Evolutionary conservation across 2,113 vertebrate genomes (phyloP).

Genomic region (Notarius lentiginosus): DNA sequence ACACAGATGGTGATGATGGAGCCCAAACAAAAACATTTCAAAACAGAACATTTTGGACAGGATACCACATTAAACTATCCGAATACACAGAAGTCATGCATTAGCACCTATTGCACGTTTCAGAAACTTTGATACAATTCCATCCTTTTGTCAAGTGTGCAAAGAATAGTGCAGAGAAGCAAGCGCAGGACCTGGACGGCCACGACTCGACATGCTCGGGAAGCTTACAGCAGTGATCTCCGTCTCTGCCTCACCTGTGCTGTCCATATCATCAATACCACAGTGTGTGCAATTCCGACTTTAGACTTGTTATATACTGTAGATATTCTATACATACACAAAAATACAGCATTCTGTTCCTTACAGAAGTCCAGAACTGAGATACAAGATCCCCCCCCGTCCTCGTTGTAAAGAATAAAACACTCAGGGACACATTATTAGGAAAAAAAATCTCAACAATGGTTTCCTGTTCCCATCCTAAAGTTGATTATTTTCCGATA

Average conservation of each 20-base stretch:
- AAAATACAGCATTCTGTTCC: conserved; percentile 29
- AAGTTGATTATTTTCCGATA: not conserved
- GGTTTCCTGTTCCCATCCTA: not conserved
- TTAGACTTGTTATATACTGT: conserved; percentile 16
- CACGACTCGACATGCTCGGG: conserved; percentile 13
- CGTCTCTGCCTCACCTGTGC: not conserved
- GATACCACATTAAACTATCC: conserved; percentile 48
- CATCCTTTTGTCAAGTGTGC: conserved; percentile 2
- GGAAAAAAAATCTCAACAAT: not conserved
- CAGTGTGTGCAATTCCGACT: conserved; percentile 32
- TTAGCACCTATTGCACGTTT: conserved; percentile 62
- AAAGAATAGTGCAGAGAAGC: conserved; percentile 33
- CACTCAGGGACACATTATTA: too few species aligned
- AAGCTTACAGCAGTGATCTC: conserved; percentile 36
- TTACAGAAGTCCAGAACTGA: conserved; percentile 6
- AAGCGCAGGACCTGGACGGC: not conserved
- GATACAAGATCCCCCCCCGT: not conserved
- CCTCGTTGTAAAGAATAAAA: not conserved
- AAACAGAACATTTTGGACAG: conserved; percentile 24
- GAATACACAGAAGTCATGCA: conserved; percentile 65
- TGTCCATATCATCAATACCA: conserved; percentile 53
- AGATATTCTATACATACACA: conserved; percentile 25
- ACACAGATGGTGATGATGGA: not conserved
- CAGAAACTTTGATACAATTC: not conserved
- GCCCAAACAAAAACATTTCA: not conserved